Conservation (phyloP, 2,888 invertebrate species). For the Drosophila prolongata region DNA sequence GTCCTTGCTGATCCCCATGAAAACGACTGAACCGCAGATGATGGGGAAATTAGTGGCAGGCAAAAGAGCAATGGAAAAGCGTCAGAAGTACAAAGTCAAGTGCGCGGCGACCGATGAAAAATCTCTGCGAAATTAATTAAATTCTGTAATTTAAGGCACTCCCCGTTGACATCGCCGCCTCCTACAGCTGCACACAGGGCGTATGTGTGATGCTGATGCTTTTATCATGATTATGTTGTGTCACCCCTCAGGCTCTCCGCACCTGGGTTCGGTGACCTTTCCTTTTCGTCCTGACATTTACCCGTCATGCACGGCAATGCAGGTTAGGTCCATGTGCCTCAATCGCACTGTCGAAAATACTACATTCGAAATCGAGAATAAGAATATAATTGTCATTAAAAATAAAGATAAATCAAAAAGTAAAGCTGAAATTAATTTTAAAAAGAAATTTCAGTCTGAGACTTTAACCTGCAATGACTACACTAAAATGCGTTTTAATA, state of each 20-base stretch:
- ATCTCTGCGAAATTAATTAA: conserved; percentile 67
- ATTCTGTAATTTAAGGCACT: conserved; percentile 63
- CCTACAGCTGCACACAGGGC: not conserved
- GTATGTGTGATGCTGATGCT: conserved; percentile 8
- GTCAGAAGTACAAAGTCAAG: conserved; percentile 59
- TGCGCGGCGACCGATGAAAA: conserved; percentile 52
- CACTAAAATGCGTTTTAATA: too few relatives aligned
- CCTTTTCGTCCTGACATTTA: conserved; percentile 68
- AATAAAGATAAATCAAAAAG: too few relatives aligned
- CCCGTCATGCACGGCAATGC: conserved; percentile 53
- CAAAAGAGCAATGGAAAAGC: conserved; percentile 32
- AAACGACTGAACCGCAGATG: conserved; percentile 47
- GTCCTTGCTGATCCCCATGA: conserved; percentile 42
- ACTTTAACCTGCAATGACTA: too few relatives aligned
- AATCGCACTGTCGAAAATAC: not conserved
- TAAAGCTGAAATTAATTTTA: too few relatives aligned
- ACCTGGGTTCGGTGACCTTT: conserved; percentile 64
- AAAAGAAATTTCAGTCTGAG: too few relatives aligned
- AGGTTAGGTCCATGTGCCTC: conserved; percentile 32
- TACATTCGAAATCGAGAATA: too few relatives aligned
- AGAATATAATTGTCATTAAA: too few relatives aligned
- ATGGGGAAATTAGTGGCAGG: conserved; percentile 56
- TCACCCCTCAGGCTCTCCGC: conserved; percentile 28
- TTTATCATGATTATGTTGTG: conserved; percentile 48
- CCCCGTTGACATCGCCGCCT: conserved; percentile 21